A percentile compares a stretch with the other conserved stretches of the same genome.
phyloP scores from a whole-genome alignment of 2,888 invertebrate genomes.

The Lordiphosa fenestrarum region DNA sequence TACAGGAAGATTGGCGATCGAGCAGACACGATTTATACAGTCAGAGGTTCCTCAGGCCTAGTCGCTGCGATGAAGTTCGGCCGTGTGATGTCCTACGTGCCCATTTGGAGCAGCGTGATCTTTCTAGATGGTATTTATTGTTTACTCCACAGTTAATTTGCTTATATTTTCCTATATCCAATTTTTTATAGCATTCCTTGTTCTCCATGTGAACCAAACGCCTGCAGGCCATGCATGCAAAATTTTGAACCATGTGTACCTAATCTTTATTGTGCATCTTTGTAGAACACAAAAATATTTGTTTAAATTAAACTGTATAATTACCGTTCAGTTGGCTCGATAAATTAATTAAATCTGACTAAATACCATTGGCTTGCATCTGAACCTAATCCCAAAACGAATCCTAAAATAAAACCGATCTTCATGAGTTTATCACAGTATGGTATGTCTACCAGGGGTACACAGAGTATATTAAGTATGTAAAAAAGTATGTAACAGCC shows the following conservation, averaged over 20 bases:
- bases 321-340: too few relatives aligned
- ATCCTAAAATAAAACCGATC: too few relatives aligned
- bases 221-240: slow-evolving; percentile 10
- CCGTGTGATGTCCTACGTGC: slow-evolving; percentile 68
- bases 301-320: too few relatives aligned
- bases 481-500: too few relatives aligned
- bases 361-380: too few relatives aligned
- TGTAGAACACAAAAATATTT: too few relatives aligned
- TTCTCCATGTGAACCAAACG: background rate
- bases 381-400: too few relatives aligned
- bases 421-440: too few relatives aligned
- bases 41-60: slow-evolving; percentile 14
- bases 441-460: too few relatives aligned
- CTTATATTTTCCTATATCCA: too few relatives aligned
- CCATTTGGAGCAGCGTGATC: slow-evolving; percentile 63
- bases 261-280: slow-evolving; percentile 11
- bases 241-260: slow-evolving; percentile 24
- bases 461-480: too few relatives aligned
- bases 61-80: slow-evolving; percentile 54
- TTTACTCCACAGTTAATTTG: background rate
- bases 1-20: slow-evolving; percentile 4
- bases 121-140: slow-evolving; percentile 37
- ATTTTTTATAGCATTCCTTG: slow-evolving; percentile 11
- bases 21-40: background rate
- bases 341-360: too few relatives aligned